Base-by-base conservation (phyloP, 2,888 invertebrate genomes). In the Uropetala carovei region DNA sequence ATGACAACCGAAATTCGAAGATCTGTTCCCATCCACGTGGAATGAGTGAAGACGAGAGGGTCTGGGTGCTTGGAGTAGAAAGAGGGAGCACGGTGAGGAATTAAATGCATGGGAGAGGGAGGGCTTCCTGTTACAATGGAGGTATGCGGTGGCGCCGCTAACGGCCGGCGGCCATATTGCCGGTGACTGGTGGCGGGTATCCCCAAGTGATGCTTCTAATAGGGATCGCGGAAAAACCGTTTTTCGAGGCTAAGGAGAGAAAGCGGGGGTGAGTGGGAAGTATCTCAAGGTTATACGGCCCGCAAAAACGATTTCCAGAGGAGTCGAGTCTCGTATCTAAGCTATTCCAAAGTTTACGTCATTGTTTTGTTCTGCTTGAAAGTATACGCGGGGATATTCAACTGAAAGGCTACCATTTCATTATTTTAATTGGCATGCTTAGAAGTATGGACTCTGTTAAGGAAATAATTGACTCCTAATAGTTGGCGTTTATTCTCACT, bases 231-330 rank as follows among this genome's bases (percentile, higher is more conserved):
- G 64, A 58, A 64, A 89, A 89, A 89, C 89, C 64, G 89, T 89
- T 89, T 89, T 89, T 60, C 89, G 89, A 64, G 60, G 43, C 89
- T n/a, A 68, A 89, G 64, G 83, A 57, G 83, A 64, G 89, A 86
- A 86, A 86, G 86, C 57, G 83, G 56, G 10, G n/a, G 83, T 43
- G 83, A 83, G 59, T 60, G 60, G 60, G 64, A 60, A 89, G 64
- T 89, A 30, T 89, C 89, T 89, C 89, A 89, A 89, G 89, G 89
- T 89, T 89, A 89, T 43, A n/a, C 60, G 86, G 59, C 60, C 86
- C 86, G 86, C 89, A 89, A 89, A 89, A 68, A 89, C 89, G 89
- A 89, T 89, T 64, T 60, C 86, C 86, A 18, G 43, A 64, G 43
- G 30, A 83, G 83, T 56, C n/a, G 56, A 83, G 83, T 43, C 43